Base-by-base conservation (phyloP, 2,797 vertebrate species). In the Ambastaia sidthimunki region DNA sequence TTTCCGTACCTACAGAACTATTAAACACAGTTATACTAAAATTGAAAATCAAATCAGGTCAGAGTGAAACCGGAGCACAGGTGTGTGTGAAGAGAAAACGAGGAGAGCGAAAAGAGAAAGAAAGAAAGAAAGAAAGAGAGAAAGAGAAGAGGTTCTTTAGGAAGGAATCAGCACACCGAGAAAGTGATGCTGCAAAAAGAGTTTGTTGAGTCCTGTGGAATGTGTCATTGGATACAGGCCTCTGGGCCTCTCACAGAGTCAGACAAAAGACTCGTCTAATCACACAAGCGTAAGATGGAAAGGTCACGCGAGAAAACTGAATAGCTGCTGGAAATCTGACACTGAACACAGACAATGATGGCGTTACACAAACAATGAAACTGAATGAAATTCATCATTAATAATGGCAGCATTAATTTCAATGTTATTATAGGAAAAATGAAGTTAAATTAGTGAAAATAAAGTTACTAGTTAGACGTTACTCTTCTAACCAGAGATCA, bases 181-280 rank as follows among this genome's bases (percentile, higher is more conserved):
- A 54, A 48, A 63, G 60, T 67, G 37, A 55, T 18, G 28, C 2
- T 52, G 41, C 37, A 50, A 79, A 37, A 52, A 57, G 73, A 80
- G 88, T 90, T 88, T 91, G 85, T 80, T 59, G 74, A 73, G 73
- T 76, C 28, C 86, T 89, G 87, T 91, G 88, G 86, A 91, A 91
- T 91, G 81, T 89, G 83, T 88, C 84, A 83, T 84, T 87, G 81
- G 81, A 89, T 68, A 80, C 76, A 19, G 54, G 80, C 44, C 71
- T 63, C 76, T 73, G 50, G 54, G 76, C 55, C 66, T 74, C 77
- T 78, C 50, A 47, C 13, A 28, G 70, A 69, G 31, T 34, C 68
- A 74, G 19, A 90, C 87, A 68, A 92, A 90, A 87, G 86, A 81
- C 78, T 60, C 62, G 1, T 62, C 81, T 87, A 89, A 91, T 88